Conservation (phyloP, 2,888 invertebrate genomes). For the Tyria jacobaeae region DNA sequence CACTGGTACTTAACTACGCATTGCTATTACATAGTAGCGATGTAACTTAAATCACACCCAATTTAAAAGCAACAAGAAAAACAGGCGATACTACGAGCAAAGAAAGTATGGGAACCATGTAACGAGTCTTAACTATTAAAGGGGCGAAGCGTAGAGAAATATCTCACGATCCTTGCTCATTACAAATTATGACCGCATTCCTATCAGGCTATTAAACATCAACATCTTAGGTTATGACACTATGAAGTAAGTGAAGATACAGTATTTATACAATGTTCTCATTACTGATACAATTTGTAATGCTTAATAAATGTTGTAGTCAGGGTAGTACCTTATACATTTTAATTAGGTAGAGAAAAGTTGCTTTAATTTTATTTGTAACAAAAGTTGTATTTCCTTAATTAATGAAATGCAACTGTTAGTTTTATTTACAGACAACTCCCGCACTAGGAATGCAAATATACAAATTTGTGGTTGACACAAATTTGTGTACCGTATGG, state of each 20-base stretch:
- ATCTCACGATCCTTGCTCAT: conserved; percentile 83
- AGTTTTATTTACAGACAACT: too few relatives aligned
- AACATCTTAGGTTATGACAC: conserved; percentile 65
- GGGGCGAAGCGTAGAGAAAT: conserved; percentile 80
- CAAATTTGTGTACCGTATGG: too few relatives aligned
- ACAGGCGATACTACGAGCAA: conserved; percentile 49
- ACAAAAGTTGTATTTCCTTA: too few relatives aligned
- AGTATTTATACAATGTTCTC: not conserved
- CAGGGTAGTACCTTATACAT: not conserved
- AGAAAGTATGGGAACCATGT: conserved; percentile 80
- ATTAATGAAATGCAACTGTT: too few relatives aligned
- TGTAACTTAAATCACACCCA: conserved; percentile 68
- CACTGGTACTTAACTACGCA: conserved; percentile 56
- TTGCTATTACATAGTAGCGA: conserved; percentile 61
- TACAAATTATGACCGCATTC: conserved; percentile 86
- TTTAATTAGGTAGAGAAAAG: not conserved
- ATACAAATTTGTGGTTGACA: too few relatives aligned
- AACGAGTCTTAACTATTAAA: conserved; percentile 81
- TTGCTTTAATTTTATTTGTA: too few relatives aligned
- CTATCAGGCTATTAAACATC: conserved; percentile 72
- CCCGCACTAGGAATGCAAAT: too few relatives aligned
- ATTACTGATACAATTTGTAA: not conserved
- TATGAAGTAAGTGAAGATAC: conserved; percentile 40
- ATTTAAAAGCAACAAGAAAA: conserved; percentile 64
- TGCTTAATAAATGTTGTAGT: not conserved